Evolutionary conservation across 1,140 invertebrate species (phyloP), one percentile per base, ranked within the genome.

Genomic region (Drosophila watanabei): DNA sequence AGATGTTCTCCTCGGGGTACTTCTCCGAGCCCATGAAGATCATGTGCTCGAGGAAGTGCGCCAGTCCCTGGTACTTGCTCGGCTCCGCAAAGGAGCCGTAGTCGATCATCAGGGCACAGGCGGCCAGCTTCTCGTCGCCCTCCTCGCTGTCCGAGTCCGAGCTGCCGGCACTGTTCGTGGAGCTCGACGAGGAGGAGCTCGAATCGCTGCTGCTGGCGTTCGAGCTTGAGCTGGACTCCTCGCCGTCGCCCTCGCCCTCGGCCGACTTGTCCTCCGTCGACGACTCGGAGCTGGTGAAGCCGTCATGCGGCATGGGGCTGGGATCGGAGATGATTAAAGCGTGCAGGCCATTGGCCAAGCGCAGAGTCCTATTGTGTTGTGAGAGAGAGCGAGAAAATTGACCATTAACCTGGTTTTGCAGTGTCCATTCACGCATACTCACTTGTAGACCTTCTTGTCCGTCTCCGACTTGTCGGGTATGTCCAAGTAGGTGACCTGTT

Each of bases 11-110:
- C 93, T 85, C 79, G 0, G 97, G 97, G 94, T 96, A 98, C 85
- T 97, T 98, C 86, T 96, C 94, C 49, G 97, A 98, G 39, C 98
- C 98, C 96, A 99, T 97, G 89, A 98, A 99, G 8, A 99, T 96
- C 98, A 99, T 98, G 92, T 99, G 98, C 93, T 99, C 98, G 52
- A 98, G 95, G 33, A 99, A 98, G 94, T 99, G 98, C 2, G 98
- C 98, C 80, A 99, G 91, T 2, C 98, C 98, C 72, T 96, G 97
- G 56, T 98, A 95, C 45, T 97, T 94, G 46, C 93, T 83, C 0
- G 97, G 97, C 92, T 95, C 95, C 33, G 94, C 95, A 79, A 96
- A 96, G 65, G 95, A 95, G 20, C 96, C 96, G 35, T 96, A 96
- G 43, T 95, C 95, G 14, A 97, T 95, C 63, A 95, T 95, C 5